Conservation (phyloP, 2,888 invertebrate species). For the Ecdyonurus torrentis region DNA sequence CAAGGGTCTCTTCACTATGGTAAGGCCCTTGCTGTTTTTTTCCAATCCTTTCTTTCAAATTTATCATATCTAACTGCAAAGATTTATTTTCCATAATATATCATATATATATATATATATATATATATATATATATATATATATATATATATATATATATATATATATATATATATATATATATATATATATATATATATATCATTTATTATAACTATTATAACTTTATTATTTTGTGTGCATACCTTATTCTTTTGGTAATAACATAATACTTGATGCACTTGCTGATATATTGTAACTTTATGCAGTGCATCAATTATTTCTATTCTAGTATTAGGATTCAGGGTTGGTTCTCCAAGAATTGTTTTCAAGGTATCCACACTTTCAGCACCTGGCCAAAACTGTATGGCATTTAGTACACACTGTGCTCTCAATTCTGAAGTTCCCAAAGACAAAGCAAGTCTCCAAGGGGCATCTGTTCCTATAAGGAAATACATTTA, state of each 20-base stretch:
- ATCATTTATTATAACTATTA: no score
- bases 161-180: no score
- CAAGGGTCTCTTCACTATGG: no score
- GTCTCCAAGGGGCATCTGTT: conserved; percentile 3
- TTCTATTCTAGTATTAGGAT: conserved; percentile 19
- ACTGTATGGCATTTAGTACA: conserved; percentile 20
- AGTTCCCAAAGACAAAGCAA: background rate
- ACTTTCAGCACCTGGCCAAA: conserved; percentile 22
- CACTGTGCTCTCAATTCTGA: conserved; percentile 16
- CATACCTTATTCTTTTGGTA: background rate
- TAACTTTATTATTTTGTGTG: no score
- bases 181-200: no score
- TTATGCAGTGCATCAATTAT: conserved; percentile 40
- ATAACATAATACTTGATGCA: conserved; percentile 18
- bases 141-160: no score
- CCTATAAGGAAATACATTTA: background rate
- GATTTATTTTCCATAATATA: no score
- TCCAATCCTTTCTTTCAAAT: no score
- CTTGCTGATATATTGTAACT: conserved; percentile 45
- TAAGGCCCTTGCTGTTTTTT: no score
- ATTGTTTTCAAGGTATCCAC: conserved; percentile 20
- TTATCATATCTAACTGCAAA: no score
- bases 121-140: no score
- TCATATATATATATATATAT: no score
- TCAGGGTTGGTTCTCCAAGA: conserved; percentile 24